Percentiles rank a stretch among this genome's conserved stretches.
Evolutionary conservation across 2,888 invertebrate genomes (phyloP).

Genomic region (Parelbella ahira): DNA sequence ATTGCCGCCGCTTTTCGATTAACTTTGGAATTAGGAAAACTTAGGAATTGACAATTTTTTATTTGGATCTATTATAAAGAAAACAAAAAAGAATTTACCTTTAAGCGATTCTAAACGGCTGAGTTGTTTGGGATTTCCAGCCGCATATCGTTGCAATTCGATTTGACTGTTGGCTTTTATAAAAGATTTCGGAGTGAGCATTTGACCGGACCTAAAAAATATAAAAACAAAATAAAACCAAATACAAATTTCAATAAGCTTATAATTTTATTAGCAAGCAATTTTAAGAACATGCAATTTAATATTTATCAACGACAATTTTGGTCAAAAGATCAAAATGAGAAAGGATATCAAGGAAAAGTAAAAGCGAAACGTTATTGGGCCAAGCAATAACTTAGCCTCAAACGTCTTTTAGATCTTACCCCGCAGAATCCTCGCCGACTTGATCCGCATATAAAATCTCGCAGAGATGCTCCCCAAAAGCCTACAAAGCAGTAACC

Average conservation of each 20-base stretch:
- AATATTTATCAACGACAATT: no score
- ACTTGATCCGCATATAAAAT: conserved; percentile 69
- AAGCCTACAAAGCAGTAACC: conserved; percentile 46
- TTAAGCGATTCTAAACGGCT: conserved; percentile 80
- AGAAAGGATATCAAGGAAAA: no score
- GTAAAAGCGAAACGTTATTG: background rate
- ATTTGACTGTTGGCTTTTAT: conserved; percentile 94
- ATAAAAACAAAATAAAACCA: conserved; percentile 2
- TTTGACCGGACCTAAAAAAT: conserved; percentile 78
- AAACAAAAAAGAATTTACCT: no score
- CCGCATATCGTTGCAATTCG: conserved; percentile 83
- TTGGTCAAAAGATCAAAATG: no score
- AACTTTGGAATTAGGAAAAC: no score
- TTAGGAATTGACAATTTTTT: no score
- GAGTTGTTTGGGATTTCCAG: conserved; percentile 77
- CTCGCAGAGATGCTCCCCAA: conserved; percentile 69
- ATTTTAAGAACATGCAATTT: no score
- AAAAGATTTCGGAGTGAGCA: conserved; percentile 92
- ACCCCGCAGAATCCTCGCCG: conserved; percentile 60
- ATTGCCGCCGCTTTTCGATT: no score
- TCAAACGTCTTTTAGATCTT: conserved; percentile 32
- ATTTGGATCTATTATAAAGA: no score
- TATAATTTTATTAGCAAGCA: no score
- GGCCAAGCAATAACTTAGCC: background rate
- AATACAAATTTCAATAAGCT: no score